A percentile compares a stretch with the other conserved stretches of the same genome.
Conservation (phyloP, 2,797 vertebrate genomes). For the Danio kyathit region DNA sequence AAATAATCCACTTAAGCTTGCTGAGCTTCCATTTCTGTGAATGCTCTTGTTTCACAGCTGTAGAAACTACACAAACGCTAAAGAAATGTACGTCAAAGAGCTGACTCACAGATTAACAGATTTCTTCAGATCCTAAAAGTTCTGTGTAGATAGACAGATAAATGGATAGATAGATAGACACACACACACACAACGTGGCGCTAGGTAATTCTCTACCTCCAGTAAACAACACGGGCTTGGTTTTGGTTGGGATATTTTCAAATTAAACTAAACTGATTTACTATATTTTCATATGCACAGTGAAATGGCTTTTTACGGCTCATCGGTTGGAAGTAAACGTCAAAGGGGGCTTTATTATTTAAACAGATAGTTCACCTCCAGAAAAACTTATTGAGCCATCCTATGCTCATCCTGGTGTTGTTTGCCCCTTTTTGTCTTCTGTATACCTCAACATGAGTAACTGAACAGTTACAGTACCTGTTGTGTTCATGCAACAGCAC, state of each 20-base stretch:
- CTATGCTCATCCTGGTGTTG: too few species aligned
- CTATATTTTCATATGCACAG: neutral
- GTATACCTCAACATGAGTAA: too few species aligned
- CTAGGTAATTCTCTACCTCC: neutral
- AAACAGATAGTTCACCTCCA: too few species aligned
- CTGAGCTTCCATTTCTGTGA: neutral
- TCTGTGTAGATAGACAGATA: neutral
- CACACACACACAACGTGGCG: neutral
- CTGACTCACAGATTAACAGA: conserved; percentile 1
- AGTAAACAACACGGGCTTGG: neutral
- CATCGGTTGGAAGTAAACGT: neutral
- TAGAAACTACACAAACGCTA: conserved; percentile 2
- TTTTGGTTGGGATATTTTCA: neutral
- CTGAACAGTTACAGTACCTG: too few species aligned
- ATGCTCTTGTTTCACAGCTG: neutral
- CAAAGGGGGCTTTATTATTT: too few species aligned
- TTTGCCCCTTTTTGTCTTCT: too few species aligned
- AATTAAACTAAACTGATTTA: neutral
- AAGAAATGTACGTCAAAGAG: neutral
- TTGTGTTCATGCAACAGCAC: too few species aligned
- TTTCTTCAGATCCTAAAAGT: conserved; percentile 8
- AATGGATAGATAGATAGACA: too few species aligned
- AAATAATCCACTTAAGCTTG: conserved; percentile 24
- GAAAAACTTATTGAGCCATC: too few species aligned
- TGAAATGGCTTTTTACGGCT: neutral